Evolutionary conservation across 1,140 invertebrate genomes (phyloP), one percentile per base, ranked within the genome.

Genomic region (Camponotus floridanus): DNA sequence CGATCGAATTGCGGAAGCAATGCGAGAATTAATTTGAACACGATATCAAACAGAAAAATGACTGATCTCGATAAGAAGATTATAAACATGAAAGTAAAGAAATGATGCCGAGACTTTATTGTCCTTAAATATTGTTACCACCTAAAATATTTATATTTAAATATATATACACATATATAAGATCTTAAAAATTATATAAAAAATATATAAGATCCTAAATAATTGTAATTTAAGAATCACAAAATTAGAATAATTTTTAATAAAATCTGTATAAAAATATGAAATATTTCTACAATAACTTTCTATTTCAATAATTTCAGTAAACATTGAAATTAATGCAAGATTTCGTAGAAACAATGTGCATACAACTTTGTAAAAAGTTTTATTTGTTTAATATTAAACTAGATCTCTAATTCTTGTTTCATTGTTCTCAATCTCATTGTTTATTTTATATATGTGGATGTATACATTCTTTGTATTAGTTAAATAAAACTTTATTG

Each of bases 1-100:
- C 31, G 79, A 81, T 45, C 79, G 79, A 83, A 83, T 80, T 83
- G 67, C 79, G 55, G 68, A 42, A 64, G 13, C 21, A 39, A 64
- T 55, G 73, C 71, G 51, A 78, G 26, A 68, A 67, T 59, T 67
- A 51, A 18, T 59, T 67, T 18, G 26, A 67, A 80, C 8, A n/a
- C 0, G 13, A 85, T 71, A 15, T n/a, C 33, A 18, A 45, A 18
- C 7, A 31, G 33, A 33, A 59, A 45, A 36, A 61, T 9, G 21
- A 9, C 21, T 15, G 3, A 33, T 13, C 1, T 39, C 2, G 42
- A 36, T 36, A 33, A 11, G 3, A 15, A 51, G 11, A n/a, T 62
- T 2, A 5, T 51, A 6, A 68, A 21, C 39, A 13, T 39, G 8
- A 36, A 39, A 26, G 7, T 39, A 5, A 0, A 51, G 8, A 55